phyloP scores from a whole-genome alignment of 1,140 invertebrate species.

The Tetramorium simillimum region DNA sequence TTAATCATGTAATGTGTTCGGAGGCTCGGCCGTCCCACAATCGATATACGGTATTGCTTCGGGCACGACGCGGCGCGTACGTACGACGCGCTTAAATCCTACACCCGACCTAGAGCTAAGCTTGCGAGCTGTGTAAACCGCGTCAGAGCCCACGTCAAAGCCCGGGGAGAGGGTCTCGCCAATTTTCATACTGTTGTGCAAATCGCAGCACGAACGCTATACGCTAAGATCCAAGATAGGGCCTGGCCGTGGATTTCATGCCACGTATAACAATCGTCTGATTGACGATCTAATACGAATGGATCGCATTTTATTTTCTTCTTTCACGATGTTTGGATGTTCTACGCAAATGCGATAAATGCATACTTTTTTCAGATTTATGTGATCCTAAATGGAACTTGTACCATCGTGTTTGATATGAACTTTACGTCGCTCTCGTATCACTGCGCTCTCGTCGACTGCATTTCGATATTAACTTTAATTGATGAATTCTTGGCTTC shows the following conservation, averaged over 20 bases:
- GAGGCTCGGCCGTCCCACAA: slow-evolving; percentile 81
- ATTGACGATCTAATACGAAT: not conserved
- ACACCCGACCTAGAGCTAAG: slow-evolving; percentile 72
- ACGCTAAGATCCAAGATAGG: not conserved
- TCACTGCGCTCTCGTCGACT: too few species aligned
- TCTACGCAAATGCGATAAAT: not conserved
- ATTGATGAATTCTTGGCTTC: not conserved
- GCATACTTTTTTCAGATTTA: not conserved
- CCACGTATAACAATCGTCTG: not conserved
- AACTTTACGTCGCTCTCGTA: not conserved
- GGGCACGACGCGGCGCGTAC: slow-evolving; percentile 77
- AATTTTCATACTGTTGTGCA: not conserved
- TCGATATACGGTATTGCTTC: slow-evolving; percentile 85
- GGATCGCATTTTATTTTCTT: not conserved
- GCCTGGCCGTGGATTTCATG: not conserved
- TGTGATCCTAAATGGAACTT: not conserved
- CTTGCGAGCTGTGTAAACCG: slow-evolving; percentile 4
- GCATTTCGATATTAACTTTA: not conserved
- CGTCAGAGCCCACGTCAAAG: slow-evolving; percentile 11
- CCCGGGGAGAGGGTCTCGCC: not conserved
- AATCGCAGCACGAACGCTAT: not conserved
- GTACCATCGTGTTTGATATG: not conserved
- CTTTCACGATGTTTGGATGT: not conserved
- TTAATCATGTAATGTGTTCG: slow-evolving; percentile 86
- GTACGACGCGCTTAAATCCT: slow-evolving; percentile 79